phyloP scores from a whole-genome alignment of 2,113 vertebrate genomes.

The Aspidoscelis tigris region DNA sequence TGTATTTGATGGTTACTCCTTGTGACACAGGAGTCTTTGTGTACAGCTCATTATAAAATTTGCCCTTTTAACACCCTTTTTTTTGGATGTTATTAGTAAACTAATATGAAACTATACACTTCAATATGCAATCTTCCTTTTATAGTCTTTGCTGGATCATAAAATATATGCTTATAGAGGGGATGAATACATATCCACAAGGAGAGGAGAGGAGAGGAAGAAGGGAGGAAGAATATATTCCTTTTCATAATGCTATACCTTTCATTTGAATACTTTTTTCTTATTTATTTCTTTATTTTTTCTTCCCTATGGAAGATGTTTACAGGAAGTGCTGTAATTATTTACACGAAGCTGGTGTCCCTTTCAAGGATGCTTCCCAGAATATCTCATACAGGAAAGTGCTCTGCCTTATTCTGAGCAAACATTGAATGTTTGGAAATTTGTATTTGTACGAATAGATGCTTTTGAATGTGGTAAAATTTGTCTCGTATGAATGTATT shows the following conservation, averaged over 20 bases:
- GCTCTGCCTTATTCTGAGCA: neutral
- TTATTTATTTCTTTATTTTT: neutral
- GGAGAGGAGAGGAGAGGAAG: neutral
- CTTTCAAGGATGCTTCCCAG: slow-evolving; percentile 8
- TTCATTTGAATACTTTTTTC: neutral
- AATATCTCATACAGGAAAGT: neutral
- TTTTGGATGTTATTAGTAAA: neutral
- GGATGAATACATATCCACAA: neutral
- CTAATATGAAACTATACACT: no score
- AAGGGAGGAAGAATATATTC: neutral
- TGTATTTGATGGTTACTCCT: neutral
- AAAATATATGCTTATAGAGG: neutral
- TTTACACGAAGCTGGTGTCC: neutral
- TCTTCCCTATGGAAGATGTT: neutral
- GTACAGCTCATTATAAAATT: neutral
- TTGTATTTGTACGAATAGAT: neutral
- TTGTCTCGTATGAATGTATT: no score
- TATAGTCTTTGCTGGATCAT: neutral
- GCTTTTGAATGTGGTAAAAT: no score
- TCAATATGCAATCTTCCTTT: no score
- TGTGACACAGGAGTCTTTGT: neutral
- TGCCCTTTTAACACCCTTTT: neutral
- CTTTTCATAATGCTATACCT: neutral
- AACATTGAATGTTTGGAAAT: neutral
- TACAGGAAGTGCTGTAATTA: neutral